phyloP scores from a whole-genome alignment of 1,140 invertebrate species.

The Heliothis subflexa region DNA sequence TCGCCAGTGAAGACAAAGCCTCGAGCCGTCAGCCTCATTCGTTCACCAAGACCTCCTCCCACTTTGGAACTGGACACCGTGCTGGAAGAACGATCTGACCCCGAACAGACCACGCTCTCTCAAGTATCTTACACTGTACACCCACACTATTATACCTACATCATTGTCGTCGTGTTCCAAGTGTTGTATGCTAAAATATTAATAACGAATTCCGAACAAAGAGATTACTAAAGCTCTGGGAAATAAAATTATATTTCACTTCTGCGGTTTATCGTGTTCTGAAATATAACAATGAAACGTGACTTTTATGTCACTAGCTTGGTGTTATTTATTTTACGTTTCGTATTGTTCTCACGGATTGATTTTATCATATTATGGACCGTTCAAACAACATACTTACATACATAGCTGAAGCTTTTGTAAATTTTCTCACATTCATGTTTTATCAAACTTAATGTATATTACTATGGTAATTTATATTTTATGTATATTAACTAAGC shows the following conservation, averaged over 20 bases:
- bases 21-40: constrained; percentile 89
- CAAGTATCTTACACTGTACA: constrained; percentile 60
- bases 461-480: no score
- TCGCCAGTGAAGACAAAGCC: constrained; percentile 89
- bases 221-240: constrained; percentile 18
- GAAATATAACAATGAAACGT: constrained; percentile 29
- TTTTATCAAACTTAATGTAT: no score
- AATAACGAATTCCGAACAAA: constrained; percentile 3
- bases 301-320: constrained; percentile 19
- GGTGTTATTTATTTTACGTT: constrained; percentile 26
- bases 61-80: constrained; percentile 93
- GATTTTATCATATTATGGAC: neutral
- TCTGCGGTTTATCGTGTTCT: constrained; percentile 18
- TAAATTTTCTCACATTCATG: neutral
- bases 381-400: neutral
- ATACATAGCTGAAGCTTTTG: neutral
- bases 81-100: constrained; percentile 91
- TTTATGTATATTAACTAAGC: neutral
- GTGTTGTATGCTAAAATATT: no score
- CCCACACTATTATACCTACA: neutral
- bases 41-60: constrained; percentile 89
- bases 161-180: neutral
- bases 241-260: constrained; percentile 22
- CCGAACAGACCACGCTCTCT: constrained; percentile 88
- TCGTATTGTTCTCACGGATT: constrained; percentile 11